A percentile compares a stretch with the other conserved stretches of the same genome.
Evolutionary conservation across 2,113 vertebrate genomes (phyloP).

Genomic region (Taurulus bubalis): DNA sequence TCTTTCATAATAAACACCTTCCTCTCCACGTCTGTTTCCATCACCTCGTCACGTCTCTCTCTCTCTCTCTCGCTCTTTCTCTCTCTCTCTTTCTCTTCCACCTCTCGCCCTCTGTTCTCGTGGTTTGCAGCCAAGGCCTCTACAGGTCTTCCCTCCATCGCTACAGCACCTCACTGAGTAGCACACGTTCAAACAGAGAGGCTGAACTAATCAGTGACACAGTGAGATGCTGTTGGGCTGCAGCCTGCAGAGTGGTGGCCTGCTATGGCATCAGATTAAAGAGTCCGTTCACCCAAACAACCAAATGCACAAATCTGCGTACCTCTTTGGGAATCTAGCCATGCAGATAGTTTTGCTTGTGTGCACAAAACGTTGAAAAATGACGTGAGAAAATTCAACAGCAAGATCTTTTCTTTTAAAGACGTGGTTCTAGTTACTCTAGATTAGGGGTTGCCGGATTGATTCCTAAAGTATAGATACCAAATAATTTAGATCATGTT

Average conservation of each 20-base stretch:
- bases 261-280: conserved; percentile 10
- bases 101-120: conserved; percentile 26
- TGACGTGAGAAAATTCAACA: not conserved
- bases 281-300: conserved; percentile 34
- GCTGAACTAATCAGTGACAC: conserved; percentile 40
- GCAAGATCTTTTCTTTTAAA: not conserved
- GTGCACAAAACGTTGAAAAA: not conserved
- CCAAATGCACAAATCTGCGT: not conserved
- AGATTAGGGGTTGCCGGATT: not conserved
- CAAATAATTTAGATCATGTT: not conserved
- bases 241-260: conserved; percentile 23
- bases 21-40: conserved; percentile 28
- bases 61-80: conserved; percentile 6
- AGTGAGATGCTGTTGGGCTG: conserved; percentile 28
- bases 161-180: conserved; percentile 40
- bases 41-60: conserved; percentile 13
- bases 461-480: not conserved
- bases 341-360: not conserved
- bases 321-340: not conserved
- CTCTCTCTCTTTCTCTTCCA: not conserved
- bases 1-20: conserved; percentile 44
- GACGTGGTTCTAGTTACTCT: not conserved
- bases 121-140: conserved; percentile 28
- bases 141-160: conserved; percentile 28
- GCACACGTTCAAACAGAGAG: conserved; percentile 7